Evolutionary conservation across 1,140 invertebrate genomes (phyloP).

Genomic region (Physella acuta): DNA sequence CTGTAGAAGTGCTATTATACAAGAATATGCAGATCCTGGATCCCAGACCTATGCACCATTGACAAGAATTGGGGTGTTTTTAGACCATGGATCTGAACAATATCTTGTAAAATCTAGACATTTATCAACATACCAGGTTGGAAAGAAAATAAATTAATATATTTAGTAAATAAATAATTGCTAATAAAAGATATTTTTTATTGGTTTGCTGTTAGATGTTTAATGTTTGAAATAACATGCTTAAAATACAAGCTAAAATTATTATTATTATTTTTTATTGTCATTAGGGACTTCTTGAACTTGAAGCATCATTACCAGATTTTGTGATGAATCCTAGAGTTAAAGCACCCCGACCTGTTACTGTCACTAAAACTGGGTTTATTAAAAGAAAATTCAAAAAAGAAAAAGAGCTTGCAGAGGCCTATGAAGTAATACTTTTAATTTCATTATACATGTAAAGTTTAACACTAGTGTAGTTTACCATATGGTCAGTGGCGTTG

Average conservation of each 20-base stretch:
- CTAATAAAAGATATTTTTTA: no score
- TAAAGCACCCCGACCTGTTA: constrained; percentile 53
- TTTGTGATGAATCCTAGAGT: constrained; percentile 55
- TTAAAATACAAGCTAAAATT: no score
- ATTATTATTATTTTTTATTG: no score
- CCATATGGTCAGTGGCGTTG: no score
- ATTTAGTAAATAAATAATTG: neutral
- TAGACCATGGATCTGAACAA: constrained; percentile 58
- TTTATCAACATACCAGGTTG: constrained; percentile 51
- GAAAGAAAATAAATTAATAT: neutral
- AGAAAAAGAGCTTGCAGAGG: constrained; percentile 55
- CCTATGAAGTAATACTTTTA: constrained; percentile 59
- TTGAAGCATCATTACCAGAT: constrained; percentile 57
- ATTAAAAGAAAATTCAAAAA: constrained; percentile 57
- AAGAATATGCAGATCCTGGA: constrained; percentile 52
- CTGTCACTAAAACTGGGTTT: constrained; percentile 55
- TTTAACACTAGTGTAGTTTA: no score
- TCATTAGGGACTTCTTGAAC: constrained; percentile 50
- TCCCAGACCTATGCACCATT: constrained; percentile 59
- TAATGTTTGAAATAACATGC: no score
- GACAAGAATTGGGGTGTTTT: constrained; percentile 58
- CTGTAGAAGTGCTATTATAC: constrained; percentile 50
- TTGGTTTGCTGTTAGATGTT: no score
- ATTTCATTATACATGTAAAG: no score
- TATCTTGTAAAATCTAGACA: constrained; percentile 57